phyloP scores from a whole-genome alignment of 2,113 vertebrate genomes.

The Gobio gobio region DNA sequence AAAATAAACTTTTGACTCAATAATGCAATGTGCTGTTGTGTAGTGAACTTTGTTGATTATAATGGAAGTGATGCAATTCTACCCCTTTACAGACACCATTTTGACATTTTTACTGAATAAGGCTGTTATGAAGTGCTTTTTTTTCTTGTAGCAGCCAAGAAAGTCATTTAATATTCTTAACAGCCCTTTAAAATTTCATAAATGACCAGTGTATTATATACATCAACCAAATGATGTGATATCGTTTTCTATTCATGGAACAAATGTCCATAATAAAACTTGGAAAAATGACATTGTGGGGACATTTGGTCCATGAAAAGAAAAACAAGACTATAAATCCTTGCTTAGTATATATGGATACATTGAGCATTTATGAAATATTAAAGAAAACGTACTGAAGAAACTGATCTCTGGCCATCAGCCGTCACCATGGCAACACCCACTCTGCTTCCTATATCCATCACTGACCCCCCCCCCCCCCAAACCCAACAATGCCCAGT shows the following conservation, averaged over 20 bases:
- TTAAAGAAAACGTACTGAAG: neutral
- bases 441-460: neutral
- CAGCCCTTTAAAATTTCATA: neutral
- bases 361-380: neutral
- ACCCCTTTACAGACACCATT: neutral
- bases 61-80: neutral
- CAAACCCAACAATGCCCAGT: conserved; percentile 1
- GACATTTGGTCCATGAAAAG: neutral
- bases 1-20: neutral
- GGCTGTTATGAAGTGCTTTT: neutral
- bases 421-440: conserved; percentile 1
- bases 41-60: neutral
- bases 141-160: neutral
- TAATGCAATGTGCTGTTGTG: neutral
- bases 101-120: neutral
- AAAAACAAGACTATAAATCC: neutral
- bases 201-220: neutral
- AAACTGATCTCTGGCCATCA: conserved; percentile 3
- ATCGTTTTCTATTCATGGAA: neutral
- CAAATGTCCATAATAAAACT: neutral
- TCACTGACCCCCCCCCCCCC: neutral
- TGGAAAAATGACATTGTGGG: neutral
- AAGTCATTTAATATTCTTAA: neutral
- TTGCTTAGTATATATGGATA: neutral
- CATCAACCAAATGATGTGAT: neutral